phyloP scores from a whole-genome alignment of 2,797 vertebrate species.

The Crocodylus rhombifer region DNA sequence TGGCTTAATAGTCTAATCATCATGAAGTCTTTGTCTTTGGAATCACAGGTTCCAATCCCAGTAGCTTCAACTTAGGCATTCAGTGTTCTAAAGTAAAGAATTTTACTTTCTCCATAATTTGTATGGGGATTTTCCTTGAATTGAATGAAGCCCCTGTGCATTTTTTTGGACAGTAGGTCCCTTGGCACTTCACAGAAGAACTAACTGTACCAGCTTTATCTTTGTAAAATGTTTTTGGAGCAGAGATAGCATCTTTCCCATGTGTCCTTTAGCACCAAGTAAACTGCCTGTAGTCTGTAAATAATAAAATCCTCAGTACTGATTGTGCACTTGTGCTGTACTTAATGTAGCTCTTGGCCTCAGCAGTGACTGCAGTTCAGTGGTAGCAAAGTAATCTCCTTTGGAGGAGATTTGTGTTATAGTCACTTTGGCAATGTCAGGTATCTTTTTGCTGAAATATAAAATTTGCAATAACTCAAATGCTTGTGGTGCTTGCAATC shows the following conservation, averaged over 20 bases:
- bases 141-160: not conserved
- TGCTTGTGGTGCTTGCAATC: rapidly evolving
- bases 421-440: not conserved
- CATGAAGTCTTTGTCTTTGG: not conserved
- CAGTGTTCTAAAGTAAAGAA: not conserved
- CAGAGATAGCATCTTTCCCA: not conserved
- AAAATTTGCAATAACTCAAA: not conserved
- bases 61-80: not conserved
- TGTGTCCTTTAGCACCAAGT: rapidly evolving
- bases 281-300: not conserved
- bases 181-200: not conserved
- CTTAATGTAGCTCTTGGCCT: too few species aligned
- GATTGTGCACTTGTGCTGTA: not conserved
- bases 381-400: not conserved
- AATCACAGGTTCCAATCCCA: not conserved
- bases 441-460: not conserved
- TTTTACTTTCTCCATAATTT: not conserved
- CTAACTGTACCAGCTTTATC: not conserved
- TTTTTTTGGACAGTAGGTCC: not conserved
- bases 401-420: not conserved
- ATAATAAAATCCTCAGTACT: not conserved
- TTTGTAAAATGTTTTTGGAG: not conserved
- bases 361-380: not conserved
- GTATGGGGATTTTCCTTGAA: not conserved
- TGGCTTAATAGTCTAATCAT: not conserved